These are phyloP conservation scores for Cylindroiulus punctatus DNA, from an alignment of 2,888 invertebrate species.

Conservation along the genomic window DNA sequence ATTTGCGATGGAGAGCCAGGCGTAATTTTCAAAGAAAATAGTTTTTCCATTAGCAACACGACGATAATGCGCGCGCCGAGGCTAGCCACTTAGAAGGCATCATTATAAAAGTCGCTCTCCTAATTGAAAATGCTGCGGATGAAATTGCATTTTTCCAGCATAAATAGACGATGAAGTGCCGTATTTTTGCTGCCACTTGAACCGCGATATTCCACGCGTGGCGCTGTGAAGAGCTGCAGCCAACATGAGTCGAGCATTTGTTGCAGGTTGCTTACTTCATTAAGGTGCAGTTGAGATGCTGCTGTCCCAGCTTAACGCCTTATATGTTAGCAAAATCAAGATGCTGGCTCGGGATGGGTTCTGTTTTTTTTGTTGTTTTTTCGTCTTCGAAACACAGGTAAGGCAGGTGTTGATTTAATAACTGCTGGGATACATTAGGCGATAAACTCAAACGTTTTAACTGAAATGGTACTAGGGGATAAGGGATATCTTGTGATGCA, in stretches of 20 bases:
- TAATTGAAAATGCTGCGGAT: slow-evolving; percentile 6
- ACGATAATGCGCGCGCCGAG: neutral
- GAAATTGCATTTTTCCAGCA: slow-evolving; percentile 19
- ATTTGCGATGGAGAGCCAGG: neutral
- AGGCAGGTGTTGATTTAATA: too few relatives aligned
- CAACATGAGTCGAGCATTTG: neutral
- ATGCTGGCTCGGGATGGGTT: neutral
- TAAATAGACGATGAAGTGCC: neutral
- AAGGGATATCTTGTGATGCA: too few relatives aligned
- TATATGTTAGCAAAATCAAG: neutral
- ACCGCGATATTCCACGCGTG: neutral
- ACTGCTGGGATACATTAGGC: too few relatives aligned
- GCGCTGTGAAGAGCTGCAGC: neutral
- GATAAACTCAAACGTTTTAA: too few relatives aligned
- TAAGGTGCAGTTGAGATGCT: neutral
- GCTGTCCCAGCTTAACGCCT: neutral
- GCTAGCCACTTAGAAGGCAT: slow-evolving; percentile 26
- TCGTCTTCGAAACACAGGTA: too few relatives aligned
- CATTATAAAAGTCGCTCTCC: slow-evolving; percentile 15
- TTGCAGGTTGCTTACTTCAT: neutral
- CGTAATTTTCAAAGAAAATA: slow-evolving; percentile 25
- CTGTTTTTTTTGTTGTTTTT: too few relatives aligned
- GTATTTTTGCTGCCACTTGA: slow-evolving; percentile 2
- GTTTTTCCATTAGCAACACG: neutral
- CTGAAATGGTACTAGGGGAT: too few relatives aligned